Evolutionary conservation across 2,113 vertebrate species (phyloP), one percentile per base, ranked within the genome.

Genomic region (Paradisaea rubra): DNA sequence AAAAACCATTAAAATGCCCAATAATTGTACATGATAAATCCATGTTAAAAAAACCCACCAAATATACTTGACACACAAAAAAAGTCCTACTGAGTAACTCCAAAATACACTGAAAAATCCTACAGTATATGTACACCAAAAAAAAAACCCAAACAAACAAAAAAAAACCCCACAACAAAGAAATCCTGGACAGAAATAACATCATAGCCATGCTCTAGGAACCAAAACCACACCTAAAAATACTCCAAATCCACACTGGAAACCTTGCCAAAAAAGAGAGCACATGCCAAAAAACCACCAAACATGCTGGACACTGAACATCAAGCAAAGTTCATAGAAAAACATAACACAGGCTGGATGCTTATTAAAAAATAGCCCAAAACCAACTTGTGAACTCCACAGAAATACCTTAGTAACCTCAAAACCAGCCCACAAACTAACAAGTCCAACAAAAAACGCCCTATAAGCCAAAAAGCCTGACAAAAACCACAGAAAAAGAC

Each of bases 91-190:
- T 68, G 16, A 52, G 5, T 54, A 81, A 73, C 10, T 70, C 20
- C 15, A 52, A n/a, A 49, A 22, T 2, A 13, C 8, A 23, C 9
- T 28, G n/a, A 77, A 84, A 81, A 93, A 52, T 31, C 23, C 74
- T 15, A n/a, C 10, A 11, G 5, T 15, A 27, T 24, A 47, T 3
- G 7, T 4, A 49, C 1, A 1, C 2, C 21, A 54, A 28, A 63
- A 28, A 63, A 28, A 28, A 52, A 47, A 15, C 41, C 41, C 41
- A 59, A 41, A 7, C 28, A 52, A 52, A 25, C 41, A 50, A 25
- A 52, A 54, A 33, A 56, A 21, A 33, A 56, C 1, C 13, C 0
- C 37, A n/a, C 11, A 35, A 59, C 10, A 17, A 45, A 70, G 18
- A 73, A 68, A 59, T 69, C 65, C 39, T 73, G 44, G 11, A 59